These are phyloP conservation scores for Harpalus rubripes DNA, from an alignment of 2,888 invertebrate genomes.

Conservation along the genomic window DNA sequence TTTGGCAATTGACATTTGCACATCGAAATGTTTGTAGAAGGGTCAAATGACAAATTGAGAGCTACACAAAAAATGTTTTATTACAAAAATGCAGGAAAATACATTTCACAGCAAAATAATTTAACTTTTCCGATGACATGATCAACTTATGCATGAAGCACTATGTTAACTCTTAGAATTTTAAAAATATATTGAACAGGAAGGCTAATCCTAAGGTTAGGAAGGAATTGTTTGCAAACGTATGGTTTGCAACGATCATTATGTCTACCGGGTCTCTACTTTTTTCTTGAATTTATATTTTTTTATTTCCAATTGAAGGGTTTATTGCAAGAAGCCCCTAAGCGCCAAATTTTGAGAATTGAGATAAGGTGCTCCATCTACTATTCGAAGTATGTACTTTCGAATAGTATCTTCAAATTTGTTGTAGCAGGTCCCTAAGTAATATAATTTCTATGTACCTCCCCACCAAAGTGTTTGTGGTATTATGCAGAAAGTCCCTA, in stretches of 20 bases:
- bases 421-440: no score
- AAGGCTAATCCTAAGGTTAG: constrained; percentile 45
- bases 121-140: constrained; percentile 55
- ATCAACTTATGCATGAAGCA: constrained; percentile 47
- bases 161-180: constrained; percentile 34
- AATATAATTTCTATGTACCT: no score
- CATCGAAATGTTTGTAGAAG: constrained; percentile 58
- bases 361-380: no score
- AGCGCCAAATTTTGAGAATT: no score
- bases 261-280: not conserved
- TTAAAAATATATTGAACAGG: constrained; percentile 54
- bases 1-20: constrained; percentile 66
- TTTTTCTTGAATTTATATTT: no score
- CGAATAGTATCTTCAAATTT: no score
- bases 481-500: no score
- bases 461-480: no score
- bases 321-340: no score
- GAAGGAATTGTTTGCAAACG: constrained; percentile 60
- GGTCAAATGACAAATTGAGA: constrained; percentile 55
- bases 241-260: constrained; percentile 57
- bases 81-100: constrained; percentile 64
- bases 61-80: constrained; percentile 63
- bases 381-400: no score
- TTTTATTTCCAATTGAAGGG: no score
- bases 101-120: constrained; percentile 63